Conservation (phyloP, 2,797 vertebrate species). For the Clarias laeviceps region DNA sequence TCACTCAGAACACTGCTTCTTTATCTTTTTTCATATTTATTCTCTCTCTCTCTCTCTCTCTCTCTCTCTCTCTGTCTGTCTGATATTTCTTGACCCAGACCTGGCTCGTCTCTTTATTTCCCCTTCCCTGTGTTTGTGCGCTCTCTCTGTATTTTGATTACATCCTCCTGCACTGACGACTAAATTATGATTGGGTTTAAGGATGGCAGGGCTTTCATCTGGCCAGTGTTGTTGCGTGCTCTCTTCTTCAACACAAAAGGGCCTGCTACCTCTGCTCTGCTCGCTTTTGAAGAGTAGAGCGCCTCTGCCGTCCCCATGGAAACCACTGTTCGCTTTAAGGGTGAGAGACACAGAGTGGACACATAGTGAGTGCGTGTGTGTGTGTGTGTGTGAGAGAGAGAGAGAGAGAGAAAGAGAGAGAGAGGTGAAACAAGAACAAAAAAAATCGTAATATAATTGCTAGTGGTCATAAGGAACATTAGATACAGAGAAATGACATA, state of each 20-base stretch:
- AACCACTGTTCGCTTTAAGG: conserved; percentile 68
- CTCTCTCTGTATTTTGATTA: conserved; percentile 72
- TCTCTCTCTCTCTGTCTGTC: conserved; percentile 49
- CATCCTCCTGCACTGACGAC: conserved; percentile 80
- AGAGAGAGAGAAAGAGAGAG: conserved; percentile 1
- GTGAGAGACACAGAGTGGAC: conserved; percentile 58
- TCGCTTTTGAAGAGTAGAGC: conserved; percentile 83
- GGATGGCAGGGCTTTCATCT: conserved; percentile 89
- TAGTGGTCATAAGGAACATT: neutral
- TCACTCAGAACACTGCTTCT: conserved; percentile 13
- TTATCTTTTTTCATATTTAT: conserved; percentile 32
- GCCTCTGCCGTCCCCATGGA: conserved; percentile 85
- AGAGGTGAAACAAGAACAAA: neutral
- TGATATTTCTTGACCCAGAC: conserved; percentile 50
- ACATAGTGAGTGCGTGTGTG: conserved; percentile 17
- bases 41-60: conserved; percentile 39
- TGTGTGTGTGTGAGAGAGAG: neutral
- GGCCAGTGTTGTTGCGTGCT: conserved; percentile 69
- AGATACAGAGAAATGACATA: neutral
- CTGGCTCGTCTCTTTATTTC: conserved; percentile 55
- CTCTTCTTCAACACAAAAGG: conserved; percentile 78
- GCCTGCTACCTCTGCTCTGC: conserved; percentile 72
- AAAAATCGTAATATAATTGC: neutral
- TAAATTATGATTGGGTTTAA: conserved; percentile 92
- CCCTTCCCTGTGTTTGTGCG: conserved; percentile 55